phyloP scores from a whole-genome alignment of 2,888 invertebrate species.

The Volucella inanis region DNA sequence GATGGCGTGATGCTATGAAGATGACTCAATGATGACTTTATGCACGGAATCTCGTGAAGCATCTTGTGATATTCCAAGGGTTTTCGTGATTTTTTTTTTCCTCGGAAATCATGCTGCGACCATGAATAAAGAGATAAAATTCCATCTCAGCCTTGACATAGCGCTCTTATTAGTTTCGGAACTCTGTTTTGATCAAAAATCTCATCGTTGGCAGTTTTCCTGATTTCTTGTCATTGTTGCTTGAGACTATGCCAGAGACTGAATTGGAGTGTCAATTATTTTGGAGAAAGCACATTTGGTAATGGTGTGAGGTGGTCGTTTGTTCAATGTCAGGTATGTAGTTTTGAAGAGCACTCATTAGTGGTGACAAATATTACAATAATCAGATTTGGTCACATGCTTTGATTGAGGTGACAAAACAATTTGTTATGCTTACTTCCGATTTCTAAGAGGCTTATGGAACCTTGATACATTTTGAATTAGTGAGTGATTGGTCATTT shows the following conservation, averaged over 20 bases:
- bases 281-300: slow-evolving; percentile 1
- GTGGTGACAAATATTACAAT: slow-evolving; percentile 35
- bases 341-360: slow-evolving; percentile 23
- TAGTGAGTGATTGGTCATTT: background rate
- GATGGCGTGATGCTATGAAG: slow-evolving; percentile 8
- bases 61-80: background rate
- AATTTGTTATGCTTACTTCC: slow-evolving; percentile 7
- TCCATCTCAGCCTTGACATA: slow-evolving; percentile 23
- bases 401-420: background rate
- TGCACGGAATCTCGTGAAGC: background rate
- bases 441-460: slow-evolving; percentile 1
- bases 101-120: background rate
- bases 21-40: slow-evolving; percentile 10
- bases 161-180: background rate
- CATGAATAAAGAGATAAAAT: slow-evolving; percentile 29
- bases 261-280: background rate
- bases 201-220: background rate
- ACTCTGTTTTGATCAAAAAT: background rate
- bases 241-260: background rate
- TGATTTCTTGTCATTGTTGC: background rate
- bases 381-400: slow-evolving; percentile 11
- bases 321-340: slow-evolving; percentile 38
- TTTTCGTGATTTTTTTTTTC: background rate
- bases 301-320: background rate
- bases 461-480: slow-evolving; percentile 3